Evolutionary conservation across 1,140 invertebrate genomes (phyloP).

Genomic region (Sinella curviseta): DNA sequence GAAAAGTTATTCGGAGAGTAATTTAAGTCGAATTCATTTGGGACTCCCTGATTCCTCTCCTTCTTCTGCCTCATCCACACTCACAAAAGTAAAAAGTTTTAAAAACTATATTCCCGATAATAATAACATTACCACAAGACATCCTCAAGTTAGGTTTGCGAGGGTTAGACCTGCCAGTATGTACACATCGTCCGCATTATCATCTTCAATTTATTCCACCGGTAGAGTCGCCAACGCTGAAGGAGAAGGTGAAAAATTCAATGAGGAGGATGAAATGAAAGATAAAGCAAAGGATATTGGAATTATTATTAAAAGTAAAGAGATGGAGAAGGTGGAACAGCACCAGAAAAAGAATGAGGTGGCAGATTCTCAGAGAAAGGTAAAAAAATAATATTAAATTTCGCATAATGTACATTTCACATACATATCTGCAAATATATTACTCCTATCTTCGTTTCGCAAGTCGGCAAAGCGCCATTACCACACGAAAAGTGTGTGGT

Average conservation of each 20-base stretch:
- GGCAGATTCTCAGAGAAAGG: background rate
- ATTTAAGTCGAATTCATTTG: constrained; percentile 12
- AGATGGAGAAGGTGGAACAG: background rate
- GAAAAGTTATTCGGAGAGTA: constrained; percentile 22
- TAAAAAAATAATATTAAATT: too few relatives aligned
- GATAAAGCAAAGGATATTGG: background rate
- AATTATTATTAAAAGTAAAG: background rate
- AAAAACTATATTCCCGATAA: background rate
- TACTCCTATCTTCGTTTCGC: too few relatives aligned
- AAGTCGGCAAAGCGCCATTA: too few relatives aligned
- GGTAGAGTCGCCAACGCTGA: background rate
- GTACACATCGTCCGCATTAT: background rate
- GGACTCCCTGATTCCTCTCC: background rate
- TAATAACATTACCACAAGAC: background rate
- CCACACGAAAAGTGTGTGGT: too few relatives aligned
- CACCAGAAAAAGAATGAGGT: background rate
- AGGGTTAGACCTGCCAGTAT: background rate
- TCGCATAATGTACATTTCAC: too few relatives aligned
- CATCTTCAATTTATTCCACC: background rate
- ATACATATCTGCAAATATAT: too few relatives aligned
- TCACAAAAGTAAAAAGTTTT: background rate
- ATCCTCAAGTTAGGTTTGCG: background rate
- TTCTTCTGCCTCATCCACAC: background rate
- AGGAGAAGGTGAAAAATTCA: background rate
- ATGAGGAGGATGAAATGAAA: background rate